Base-by-base conservation (phyloP, 2,797 vertebrate genomes). In the Eidolon dupreanum region DNA sequence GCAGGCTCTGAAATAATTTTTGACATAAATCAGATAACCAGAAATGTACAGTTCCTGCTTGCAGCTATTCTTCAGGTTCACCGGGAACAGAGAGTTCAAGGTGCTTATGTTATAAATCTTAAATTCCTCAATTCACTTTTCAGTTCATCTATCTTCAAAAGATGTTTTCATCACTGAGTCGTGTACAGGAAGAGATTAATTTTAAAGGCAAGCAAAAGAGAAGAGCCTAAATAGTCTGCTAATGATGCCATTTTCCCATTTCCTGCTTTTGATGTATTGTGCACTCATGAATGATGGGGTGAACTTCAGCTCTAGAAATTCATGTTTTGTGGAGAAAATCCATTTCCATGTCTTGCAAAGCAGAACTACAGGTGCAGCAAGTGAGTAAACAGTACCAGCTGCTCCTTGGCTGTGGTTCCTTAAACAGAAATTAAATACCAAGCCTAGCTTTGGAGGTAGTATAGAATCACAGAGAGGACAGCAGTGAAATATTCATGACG, bases 131-230 rank as follows among this genome's bases (percentile, higher is more conserved):
- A 33, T 70, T 89, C 20, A 28, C 83, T 98, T 97, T 98, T 96
- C 90, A 93, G 90, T 95, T 97, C 38, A 94, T 82, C 94, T 92
- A 43, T 97, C 95, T 91, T 87, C 94, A 95, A 92, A 96, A 93
- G 92, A 73, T 94, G 86, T 66, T 94, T 97, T 97, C 95, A 75
- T 97, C 20, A 2, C 63, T 94, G 93, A 83, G 63, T 95, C 57
- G 75, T 95, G 92, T 98, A 97, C 96, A 98, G 90, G 97, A 98
- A 97, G 82, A 97, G 96, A 98, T 98, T 98, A 97, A 98, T 98
- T 98, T 98, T 97, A 97, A 96, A 97, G 94, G 96, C 97, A 97
- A 97, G 33, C 9, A 82, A 97, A 98, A 82, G 38, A 97, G 92
- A 95, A 74, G 83, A 95, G 93, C 79, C 96, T 98, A 96, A 97